Conservation (phyloP, 2,797 vertebrate species). For the Acrocephalus scirpaceus region DNA sequence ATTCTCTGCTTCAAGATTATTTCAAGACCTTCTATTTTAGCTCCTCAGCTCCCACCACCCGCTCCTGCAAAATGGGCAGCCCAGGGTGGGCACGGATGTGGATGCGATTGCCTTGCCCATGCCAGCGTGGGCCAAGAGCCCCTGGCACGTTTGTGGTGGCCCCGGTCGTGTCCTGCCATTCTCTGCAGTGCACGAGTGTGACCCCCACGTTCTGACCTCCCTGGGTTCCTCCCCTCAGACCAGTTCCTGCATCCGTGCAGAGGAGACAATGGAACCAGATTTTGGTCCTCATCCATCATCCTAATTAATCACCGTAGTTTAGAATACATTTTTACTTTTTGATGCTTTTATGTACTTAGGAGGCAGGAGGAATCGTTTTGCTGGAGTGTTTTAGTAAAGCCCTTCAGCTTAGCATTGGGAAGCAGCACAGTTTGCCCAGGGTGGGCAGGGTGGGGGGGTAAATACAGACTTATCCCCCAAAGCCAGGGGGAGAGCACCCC, state of each 20-base stretch:
- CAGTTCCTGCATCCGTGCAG: neutral
- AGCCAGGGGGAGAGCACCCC: neutral
- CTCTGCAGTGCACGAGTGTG: rapidly evolving
- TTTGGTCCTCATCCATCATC: neutral
- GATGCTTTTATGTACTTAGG: slow-evolving; percentile 57
- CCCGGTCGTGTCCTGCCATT: rapidly evolving
- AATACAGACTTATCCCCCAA: slow-evolving; percentile 28
- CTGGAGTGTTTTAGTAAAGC: slow-evolving; percentile 23
- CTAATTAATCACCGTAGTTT: neutral
- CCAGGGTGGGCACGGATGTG: neutral
- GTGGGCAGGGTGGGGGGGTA: neutral
- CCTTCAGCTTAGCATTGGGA: neutral
- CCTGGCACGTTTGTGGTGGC: rapidly evolving
- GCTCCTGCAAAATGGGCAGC: neutral
- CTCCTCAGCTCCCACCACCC: neutral
- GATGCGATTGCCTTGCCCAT: neutral
- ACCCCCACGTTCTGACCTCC: neutral
- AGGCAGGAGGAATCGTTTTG: neutral
- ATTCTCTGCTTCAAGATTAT: slow-evolving; percentile 36
- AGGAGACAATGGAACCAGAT: neutral
- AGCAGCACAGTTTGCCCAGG: neutral
- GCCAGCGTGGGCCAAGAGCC: neutral
- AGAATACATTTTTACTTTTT: slow-evolving; percentile 3
- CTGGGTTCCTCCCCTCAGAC: neutral
- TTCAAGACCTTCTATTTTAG: slow-evolving; percentile 32